phyloP scores from a whole-genome alignment of 2,888 invertebrate species.

The Ethmia dodecea region DNA sequence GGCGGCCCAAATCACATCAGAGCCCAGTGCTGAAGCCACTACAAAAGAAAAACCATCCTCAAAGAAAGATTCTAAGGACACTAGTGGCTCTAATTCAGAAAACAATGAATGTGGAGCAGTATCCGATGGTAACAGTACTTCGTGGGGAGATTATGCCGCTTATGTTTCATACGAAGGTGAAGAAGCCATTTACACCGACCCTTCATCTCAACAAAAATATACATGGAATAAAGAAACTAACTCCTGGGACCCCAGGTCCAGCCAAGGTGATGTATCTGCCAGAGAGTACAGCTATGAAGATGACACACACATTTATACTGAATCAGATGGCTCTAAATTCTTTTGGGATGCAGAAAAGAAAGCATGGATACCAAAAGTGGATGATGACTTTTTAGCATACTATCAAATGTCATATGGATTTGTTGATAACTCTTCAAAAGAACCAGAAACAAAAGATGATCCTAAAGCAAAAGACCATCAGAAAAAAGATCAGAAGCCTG shows the following conservation, averaged over 20 bases:
- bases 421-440: constrained; percentile 75
- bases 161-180: constrained; percentile 84
- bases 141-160: constrained; percentile 70
- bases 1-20: background rate
- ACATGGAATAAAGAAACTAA: constrained; percentile 77
- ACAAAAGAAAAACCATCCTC: background rate
- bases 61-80: too few relatives aligned
- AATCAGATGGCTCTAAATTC: constrained; percentile 91
- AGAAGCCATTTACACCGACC: constrained; percentile 86
- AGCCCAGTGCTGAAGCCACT: too few relatives aligned
- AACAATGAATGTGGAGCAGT: too few relatives aligned
- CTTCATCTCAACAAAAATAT: constrained; percentile 81
- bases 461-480: constrained; percentile 42
- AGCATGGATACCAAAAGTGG: constrained; percentile 98
- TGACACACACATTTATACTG: constrained; percentile 88
- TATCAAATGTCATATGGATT: constrained; percentile 98
- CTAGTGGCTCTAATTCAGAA: too few relatives aligned
- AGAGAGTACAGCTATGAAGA: constrained; percentile 83
- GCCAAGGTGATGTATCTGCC: constrained; percentile 39
- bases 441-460: constrained; percentile 38
- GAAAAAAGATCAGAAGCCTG: constrained; percentile 56
- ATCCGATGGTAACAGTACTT: constrained; percentile 3
- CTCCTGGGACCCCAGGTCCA: constrained; percentile 64
- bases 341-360: constrained; percentile 94
- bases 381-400: constrained; percentile 96